Conservation (phyloP, 2,888 invertebrate genomes). For the Scotopteryx bipunctaria region DNA sequence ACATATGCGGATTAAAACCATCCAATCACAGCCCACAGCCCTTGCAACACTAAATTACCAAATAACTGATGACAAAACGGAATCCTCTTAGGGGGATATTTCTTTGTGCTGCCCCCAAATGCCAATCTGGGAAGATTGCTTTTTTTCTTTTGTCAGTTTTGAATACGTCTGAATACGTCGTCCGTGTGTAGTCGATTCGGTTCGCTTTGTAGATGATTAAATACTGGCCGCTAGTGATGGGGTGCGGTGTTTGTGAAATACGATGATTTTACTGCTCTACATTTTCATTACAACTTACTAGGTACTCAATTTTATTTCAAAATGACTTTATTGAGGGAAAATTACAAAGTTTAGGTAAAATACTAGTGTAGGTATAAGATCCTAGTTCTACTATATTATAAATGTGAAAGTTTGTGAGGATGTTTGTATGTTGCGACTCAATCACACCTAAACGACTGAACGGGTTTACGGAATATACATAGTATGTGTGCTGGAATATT, state of each 20-base stretch:
- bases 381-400: too few species aligned
- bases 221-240: conserved; percentile 60
- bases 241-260: background rate
- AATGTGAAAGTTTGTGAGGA: too few species aligned
- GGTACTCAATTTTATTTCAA: too few species aligned
- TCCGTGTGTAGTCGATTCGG: conserved; percentile 48
- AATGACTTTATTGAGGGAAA: too few species aligned
- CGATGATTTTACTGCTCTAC: too few species aligned
- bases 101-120: conserved; percentile 74
- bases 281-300: too few species aligned
- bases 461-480: too few species aligned
- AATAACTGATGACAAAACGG: conserved; percentile 76
- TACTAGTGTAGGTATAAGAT: too few species aligned
- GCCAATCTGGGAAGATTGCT: conserved; percentile 82
- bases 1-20: conserved; percentile 68
- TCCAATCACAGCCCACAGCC: conserved; percentile 73
- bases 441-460: too few species aligned
- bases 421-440: too few species aligned
- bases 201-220: conserved; percentile 79
- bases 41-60: conserved; percentile 80
- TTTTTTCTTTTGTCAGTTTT: conserved; percentile 82
- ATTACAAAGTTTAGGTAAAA: too few species aligned
- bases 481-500: too few species aligned
- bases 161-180: conserved; percentile 71
- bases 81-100: conserved; percentile 43